Conservation (phyloP, 2,113 vertebrate genomes). For the Bubo blakistoni region DNA sequence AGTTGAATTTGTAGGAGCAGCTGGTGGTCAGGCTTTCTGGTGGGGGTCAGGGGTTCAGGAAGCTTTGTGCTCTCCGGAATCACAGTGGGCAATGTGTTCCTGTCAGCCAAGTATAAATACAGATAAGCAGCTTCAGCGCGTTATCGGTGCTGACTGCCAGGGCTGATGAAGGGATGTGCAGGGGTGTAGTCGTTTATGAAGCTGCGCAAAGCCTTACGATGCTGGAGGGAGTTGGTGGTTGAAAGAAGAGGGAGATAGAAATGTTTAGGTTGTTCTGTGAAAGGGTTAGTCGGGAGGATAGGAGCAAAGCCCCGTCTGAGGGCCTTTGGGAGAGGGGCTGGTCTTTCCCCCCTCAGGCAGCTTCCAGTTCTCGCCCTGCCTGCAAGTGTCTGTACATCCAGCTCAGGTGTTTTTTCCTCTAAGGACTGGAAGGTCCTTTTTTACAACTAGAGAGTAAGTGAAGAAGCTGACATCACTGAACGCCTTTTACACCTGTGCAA, state of each 20-base stretch:
- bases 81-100: background rate
- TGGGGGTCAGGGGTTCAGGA: background rate
- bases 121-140: background rate
- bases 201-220: rapidly evolving
- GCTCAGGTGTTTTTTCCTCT: rapidly evolving
- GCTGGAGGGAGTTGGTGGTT: background rate
- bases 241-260: no score
- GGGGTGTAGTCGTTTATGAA: rapidly evolving
- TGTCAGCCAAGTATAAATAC: background rate
- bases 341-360: background rate
- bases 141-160: background rate
- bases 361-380: background rate
- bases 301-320: background rate
- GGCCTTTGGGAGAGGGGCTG: background rate
- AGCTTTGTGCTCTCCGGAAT: background rate
- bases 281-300: background rate
- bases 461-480: background rate
- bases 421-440: background rate
- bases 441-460: background rate
- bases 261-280: background rate
- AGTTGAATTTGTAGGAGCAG: background rate
- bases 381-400: background rate
- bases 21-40: background rate
- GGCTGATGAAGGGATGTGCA: background rate
- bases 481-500: background rate